Conservation (phyloP, 37 sponge, comb jelly and placozoan genomes). For the Corticium candelabrum region DNA sequence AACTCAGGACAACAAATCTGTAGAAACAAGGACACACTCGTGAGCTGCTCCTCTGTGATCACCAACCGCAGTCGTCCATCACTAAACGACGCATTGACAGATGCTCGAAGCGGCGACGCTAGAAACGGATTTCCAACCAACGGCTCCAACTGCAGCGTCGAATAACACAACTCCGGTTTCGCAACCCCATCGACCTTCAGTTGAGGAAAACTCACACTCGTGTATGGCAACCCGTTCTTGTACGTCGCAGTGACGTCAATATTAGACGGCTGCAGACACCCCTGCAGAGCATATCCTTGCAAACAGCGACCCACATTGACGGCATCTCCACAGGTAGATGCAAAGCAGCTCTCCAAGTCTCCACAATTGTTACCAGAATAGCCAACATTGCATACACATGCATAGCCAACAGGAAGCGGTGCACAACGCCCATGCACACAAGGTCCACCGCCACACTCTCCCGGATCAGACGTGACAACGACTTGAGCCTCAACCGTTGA, state of each 20-base stretch:
- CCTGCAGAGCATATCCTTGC: neutral
- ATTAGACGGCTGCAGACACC: neutral
- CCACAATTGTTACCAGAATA: neutral
- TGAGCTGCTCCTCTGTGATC: neutral
- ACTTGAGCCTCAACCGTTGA: neutral
- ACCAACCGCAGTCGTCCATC: neutral
- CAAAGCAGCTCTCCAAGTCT: neutral
- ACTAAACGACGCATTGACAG: neutral
- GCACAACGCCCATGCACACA: neutral
- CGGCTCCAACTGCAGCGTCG: neutral
- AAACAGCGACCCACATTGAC: neutral
- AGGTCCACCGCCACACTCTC: neutral
- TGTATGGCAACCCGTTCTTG: neutral
- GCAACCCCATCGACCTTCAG: neutral
- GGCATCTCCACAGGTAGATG: neutral
- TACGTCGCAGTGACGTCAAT: neutral
- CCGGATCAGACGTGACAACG: neutral
- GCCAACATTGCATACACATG: neutral
- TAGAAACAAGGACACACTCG: neutral
- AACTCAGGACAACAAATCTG: neutral
- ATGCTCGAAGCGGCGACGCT: neutral
- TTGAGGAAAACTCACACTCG: neutral
- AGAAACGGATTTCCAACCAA: neutral
- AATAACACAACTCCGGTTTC: neutral
- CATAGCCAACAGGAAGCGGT: neutral